phyloP scores from a whole-genome alignment of 2,888 invertebrate species.

The Spodoptera littoralis region DNA sequence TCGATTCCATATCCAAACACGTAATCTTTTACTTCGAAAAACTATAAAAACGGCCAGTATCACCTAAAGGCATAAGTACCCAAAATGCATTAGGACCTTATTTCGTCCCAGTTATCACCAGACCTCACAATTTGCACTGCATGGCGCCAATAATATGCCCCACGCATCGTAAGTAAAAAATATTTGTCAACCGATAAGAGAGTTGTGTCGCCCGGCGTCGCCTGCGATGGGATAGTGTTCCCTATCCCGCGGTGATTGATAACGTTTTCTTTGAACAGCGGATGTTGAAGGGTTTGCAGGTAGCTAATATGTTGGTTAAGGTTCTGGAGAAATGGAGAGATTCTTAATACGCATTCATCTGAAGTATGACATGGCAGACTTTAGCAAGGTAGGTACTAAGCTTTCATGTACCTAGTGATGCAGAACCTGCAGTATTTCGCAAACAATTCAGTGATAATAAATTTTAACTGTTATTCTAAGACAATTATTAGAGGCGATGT shows the following conservation, averaged over 20 bases:
- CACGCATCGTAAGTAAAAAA: conserved; percentile 33
- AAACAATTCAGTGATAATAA: too few species aligned
- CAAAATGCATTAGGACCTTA: conserved; percentile 41
- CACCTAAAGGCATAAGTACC: conserved; percentile 22
- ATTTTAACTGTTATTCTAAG: too few species aligned
- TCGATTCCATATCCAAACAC: too few species aligned
- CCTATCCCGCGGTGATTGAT: conserved; percentile 11
- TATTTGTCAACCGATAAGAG: conserved; percentile 35
- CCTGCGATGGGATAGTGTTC: conserved; percentile 1
- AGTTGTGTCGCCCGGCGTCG: conserved; percentile 22
- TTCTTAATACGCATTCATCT: too few species aligned
- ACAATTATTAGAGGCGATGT: too few species aligned
- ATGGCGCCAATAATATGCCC: conserved; percentile 25
- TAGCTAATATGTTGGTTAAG: conserved; percentile 7
- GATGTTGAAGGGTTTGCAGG: conserved; percentile 30
- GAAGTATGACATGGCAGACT: too few species aligned
- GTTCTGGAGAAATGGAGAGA: too few species aligned
- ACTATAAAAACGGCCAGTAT: conserved; percentile 3
- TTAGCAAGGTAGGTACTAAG: too few species aligned
- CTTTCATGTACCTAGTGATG: too few species aligned
- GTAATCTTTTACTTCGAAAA: too few species aligned
- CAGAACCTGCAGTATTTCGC: too few species aligned
- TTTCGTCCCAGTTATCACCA: conserved; percentile 21
- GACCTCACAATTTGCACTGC: conserved; percentile 42
- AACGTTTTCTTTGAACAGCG: conserved; percentile 20